Percentiles rank a stretch among this genome's conserved stretches.
Conservation (phyloP, 2,888 invertebrate species). For the Sympetrum striolatum region DNA sequence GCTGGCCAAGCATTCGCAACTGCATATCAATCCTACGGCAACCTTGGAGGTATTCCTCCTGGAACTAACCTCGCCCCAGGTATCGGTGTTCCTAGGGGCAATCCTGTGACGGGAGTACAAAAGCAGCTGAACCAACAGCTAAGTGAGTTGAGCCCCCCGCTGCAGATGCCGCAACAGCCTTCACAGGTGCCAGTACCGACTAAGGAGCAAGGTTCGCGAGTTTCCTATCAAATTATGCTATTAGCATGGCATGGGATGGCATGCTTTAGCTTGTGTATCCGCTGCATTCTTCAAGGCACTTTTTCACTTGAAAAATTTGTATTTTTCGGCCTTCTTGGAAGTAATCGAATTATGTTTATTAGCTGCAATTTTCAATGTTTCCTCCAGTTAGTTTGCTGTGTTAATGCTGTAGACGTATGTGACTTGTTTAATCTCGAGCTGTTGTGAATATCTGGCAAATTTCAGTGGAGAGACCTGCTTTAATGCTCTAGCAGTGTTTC, state of each 20-base stretch:
- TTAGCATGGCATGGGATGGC: background rate
- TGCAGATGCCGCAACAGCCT: constrained; percentile 55
- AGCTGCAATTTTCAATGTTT: no score
- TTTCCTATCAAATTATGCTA: constrained; percentile 45
- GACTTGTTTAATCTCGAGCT: no score
- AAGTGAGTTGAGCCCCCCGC: constrained; percentile 67
- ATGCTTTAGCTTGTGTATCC: background rate
- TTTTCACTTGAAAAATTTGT: background rate
- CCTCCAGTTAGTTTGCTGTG: background rate
- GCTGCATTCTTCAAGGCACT: constrained; percentile 7
- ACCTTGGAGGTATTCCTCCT: constrained; percentile 56
- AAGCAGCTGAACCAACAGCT: constrained; percentile 60
- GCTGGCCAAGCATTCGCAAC: constrained; percentile 60
- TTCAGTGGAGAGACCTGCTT: no score
- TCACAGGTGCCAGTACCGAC: constrained; percentile 56
- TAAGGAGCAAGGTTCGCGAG: constrained; percentile 61
- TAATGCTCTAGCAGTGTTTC: no score
- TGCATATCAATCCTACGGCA: constrained; percentile 56
- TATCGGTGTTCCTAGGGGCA: constrained; percentile 59
- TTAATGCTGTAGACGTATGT: background rate
- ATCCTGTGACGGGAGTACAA: constrained; percentile 59
- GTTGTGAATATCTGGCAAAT: no score
- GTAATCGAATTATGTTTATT: no score
- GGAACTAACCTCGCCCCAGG: constrained; percentile 61
- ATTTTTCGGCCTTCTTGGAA: no score